Evolutionary conservation across 53 echinoderm and acorn worm species (phyloP), one percentile per base, ranked within the genome.

Genomic region (Crossaster papposus): DNA sequence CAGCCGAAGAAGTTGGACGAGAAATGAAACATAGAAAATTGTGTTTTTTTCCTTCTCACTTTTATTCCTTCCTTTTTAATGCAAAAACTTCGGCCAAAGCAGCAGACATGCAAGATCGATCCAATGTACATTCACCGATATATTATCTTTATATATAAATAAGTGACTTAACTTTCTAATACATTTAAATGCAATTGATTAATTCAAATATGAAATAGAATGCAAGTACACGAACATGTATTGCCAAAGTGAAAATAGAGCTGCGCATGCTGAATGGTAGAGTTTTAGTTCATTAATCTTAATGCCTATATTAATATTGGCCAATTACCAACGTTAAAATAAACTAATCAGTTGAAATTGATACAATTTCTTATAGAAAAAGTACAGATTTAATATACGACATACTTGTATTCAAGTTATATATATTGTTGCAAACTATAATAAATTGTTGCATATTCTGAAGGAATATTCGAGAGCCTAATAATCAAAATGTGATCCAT

Each of bases 61-160:
- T 18, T 68, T n/a, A 68, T 68, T 28, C 68, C 28, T 68, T 18
- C 10, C 68, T 11, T 28, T 68, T 68, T 26, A 68, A 68, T 68
- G 68, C 68, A 68, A 68, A 68, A 26, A 68, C 68, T 68, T 68
- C 68, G 28, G 68, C n/a, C 68, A 12, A 26, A 14, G 6, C 28
- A 68, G 68, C 68, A 68, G 68, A 20, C 58, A 58, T 70, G 30
- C 70, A 70, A 8, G 70, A 14, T 0, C 74, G 28, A 73, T 44
- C 28, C 15, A 33, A 18, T 34, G 35, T 10, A 73, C 74, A 73
- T 73, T 20, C 68, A 68, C 22, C 10, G 58, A 58, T 58, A 70
- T 70, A 70, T 70, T 73, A 73, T 73, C 74, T 73, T 73, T 73
- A 73, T 73, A 73, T 73, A 73, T 73, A 73, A 73, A 73, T 73